Evolutionary conservation across 2,888 invertebrate species (phyloP).

Genomic region (Acanthococcus lagerstroemiae): DNA sequence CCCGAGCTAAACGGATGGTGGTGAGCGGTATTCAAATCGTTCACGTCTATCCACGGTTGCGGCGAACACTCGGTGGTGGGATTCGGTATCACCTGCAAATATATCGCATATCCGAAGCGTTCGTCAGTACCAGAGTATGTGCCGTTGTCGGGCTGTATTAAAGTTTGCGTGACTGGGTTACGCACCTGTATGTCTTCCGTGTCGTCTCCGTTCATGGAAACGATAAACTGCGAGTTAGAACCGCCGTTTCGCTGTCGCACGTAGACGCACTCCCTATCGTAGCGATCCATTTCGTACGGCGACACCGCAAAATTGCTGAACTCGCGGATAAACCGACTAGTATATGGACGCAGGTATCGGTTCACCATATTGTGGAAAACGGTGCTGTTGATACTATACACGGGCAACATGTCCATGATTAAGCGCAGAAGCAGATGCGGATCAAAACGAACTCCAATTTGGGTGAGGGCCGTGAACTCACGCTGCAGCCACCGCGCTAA

Average conservation of each 20-base stretch:
- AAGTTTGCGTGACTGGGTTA: too few relatives aligned
- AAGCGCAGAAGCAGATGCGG: conserved; percentile 51
- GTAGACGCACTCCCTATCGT: conserved; percentile 47
- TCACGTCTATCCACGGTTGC: conserved; percentile 9
- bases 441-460: conserved; percentile 45
- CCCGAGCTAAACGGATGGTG: background rate
- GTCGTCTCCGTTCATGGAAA: conserved; percentile 10
- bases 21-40: background rate
- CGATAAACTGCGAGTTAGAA: conserved; percentile 10
- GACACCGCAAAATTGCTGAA: conserved; percentile 76
- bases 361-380: background rate
- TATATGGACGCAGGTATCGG: conserved; percentile 55
- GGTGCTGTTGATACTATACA: conserved; percentile 13
- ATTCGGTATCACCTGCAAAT: conserved; percentile 17
- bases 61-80: background rate
- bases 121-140: background rate
- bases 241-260: conserved; percentile 1
- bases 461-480: conserved; percentile 67
- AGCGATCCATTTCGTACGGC: conserved; percentile 73
- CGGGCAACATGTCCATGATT: conserved; percentile 22
- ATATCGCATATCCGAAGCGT: background rate
- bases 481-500: conserved; percentile 81
- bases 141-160: background rate
- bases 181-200: conserved; percentile 21
- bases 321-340: conserved; percentile 83